A percentile compares a stretch with the other conserved stretches of the same genome.
Evolutionary conservation across 2,888 invertebrate species (phyloP).

Genomic region (Drosophila recens): DNA sequence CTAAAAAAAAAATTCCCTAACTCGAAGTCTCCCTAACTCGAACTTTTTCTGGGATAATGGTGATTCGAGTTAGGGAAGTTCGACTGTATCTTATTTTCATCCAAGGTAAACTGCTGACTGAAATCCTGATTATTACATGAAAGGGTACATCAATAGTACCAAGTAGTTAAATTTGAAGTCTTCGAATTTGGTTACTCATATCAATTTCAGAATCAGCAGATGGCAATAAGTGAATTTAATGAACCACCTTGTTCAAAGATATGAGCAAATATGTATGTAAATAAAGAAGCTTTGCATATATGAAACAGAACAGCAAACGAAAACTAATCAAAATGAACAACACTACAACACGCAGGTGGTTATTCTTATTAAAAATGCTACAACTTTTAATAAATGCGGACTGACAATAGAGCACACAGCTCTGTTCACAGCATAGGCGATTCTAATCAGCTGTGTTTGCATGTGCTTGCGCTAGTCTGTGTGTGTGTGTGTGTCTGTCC

Average conservation of each 20-base stretch:
- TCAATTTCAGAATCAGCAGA: conserved; percentile 14
- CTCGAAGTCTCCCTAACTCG: too few species aligned
- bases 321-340: conserved; percentile 57
- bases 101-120: background rate
- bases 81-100: too few species aligned
- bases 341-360: conserved; percentile 22
- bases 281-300: conserved; percentile 24
- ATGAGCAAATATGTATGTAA: conserved; percentile 37
- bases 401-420: conserved; percentile 12
- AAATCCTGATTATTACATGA: background rate
- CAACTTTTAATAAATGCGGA: conserved; percentile 70
- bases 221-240: conserved; percentile 18
- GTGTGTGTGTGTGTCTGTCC: conserved; percentile 3
- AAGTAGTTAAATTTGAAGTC: background rate
- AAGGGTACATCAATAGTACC: background rate
- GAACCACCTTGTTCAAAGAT: conserved; percentile 12
- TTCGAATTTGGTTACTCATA: background rate
- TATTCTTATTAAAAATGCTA: conserved; percentile 40
- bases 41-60: too few species aligned
- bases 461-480: conserved; percentile 3
- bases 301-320: conserved; percentile 19
- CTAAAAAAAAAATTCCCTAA: too few species aligned
- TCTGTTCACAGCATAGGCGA: conserved; percentile 19
- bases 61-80: too few species aligned
- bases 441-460: conserved; percentile 39